Percentiles rank a stretch among this genome's conserved stretches.
Conservation (phyloP, 2,797 vertebrate species). For the Bradypodion pumilum region DNA sequence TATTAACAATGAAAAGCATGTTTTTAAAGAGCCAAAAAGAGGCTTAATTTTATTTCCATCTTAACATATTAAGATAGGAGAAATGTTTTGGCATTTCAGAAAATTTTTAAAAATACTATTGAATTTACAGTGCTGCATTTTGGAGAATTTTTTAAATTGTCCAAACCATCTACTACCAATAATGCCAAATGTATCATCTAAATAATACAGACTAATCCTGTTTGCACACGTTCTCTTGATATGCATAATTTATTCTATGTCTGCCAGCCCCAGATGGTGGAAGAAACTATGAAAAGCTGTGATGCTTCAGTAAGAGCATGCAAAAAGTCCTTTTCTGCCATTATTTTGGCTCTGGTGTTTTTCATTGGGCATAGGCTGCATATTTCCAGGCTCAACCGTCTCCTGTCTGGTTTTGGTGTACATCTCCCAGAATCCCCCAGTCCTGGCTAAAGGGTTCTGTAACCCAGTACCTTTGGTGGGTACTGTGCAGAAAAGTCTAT, state of each 20-base stretch:
- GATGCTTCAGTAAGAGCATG: background rate
- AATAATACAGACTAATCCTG: background rate
- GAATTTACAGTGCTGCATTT: background rate
- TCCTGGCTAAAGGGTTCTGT: too few species aligned
- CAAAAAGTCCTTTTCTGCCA: background rate
- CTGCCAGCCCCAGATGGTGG: background rate
- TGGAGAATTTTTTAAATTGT: background rate
- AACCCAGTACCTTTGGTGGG: too few species aligned
- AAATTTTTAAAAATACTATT: background rate
- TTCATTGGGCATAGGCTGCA: background rate
- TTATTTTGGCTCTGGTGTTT: background rate
- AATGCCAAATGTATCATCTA: slow-evolving; percentile 4
- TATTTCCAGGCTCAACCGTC: background rate
- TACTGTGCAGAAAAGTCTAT: too few species aligned
- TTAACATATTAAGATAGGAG: too few species aligned
- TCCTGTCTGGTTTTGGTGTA: too few species aligned
- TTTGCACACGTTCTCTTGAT: background rate
- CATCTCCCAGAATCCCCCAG: too few species aligned
- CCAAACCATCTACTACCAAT: background rate
- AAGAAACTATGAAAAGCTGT: background rate
- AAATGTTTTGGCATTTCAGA: background rate
- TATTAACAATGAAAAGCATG: too few species aligned
- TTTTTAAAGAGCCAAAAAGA: background rate
- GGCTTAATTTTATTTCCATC: too few species aligned
- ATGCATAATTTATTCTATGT: background rate